These are phyloP conservation scores for Hymenopus coronatus DNA, from an alignment of 2,888 invertebrate species.

Conservation along the genomic window DNA sequence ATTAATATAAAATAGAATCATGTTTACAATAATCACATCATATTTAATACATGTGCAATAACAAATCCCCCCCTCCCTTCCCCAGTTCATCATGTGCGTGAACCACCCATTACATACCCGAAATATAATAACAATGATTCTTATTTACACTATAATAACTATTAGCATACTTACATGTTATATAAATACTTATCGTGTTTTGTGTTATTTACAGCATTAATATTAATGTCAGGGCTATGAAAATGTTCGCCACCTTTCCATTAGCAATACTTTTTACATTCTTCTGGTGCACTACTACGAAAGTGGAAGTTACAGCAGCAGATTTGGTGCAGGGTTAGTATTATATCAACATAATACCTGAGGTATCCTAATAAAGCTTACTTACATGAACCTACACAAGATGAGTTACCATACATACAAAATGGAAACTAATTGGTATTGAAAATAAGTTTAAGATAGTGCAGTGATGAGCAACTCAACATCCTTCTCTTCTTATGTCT, in stretches of 20 bases:
- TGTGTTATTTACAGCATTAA: conserved; percentile 9
- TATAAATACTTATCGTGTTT: conserved; percentile 11
- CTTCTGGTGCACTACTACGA: background rate
- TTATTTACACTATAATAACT: conserved; percentile 3
- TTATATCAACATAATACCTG: background rate
- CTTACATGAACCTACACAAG: background rate
- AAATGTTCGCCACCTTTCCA: background rate
- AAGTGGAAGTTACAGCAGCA: background rate
- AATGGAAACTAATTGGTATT: background rate
- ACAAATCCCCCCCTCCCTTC: background rate
- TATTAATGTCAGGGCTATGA: background rate
- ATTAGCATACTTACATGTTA: background rate
- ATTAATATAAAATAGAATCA: conserved; percentile 9
- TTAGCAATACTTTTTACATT: background rate
- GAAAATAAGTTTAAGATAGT: background rate
- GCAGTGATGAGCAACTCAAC: too few species aligned
- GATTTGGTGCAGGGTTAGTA: background rate
- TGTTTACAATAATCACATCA: background rate
- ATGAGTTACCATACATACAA: background rate
- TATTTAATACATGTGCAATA: conserved; percentile 9
- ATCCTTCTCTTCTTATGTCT: too few species aligned
- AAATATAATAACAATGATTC: background rate
- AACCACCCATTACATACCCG: background rate
- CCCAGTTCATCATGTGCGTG: background rate
- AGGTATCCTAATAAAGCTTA: background rate